Evolutionary conservation across 2,797 vertebrate genomes (phyloP).

Genomic region (Tenualosa thibaudeaui): DNA sequence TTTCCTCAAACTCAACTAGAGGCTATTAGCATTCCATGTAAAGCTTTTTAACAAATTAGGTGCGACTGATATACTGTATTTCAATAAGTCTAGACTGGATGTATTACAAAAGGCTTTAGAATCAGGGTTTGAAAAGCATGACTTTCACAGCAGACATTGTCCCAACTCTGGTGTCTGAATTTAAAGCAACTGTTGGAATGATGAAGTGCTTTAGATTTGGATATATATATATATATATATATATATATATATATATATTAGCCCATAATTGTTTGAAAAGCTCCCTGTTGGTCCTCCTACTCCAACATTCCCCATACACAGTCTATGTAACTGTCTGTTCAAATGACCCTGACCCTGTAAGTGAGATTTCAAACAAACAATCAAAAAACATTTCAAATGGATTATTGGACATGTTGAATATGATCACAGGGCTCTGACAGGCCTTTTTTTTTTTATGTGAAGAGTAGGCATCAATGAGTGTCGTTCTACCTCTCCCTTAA

Average conservation of each 20-base stretch:
- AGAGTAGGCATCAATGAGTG: background rate
- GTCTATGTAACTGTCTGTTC: background rate
- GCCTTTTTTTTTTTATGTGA: background rate
- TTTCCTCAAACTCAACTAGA: background rate
- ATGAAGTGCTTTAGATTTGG: background rate
- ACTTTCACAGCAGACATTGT: background rate
- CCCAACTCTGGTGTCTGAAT: background rate
- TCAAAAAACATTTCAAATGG: background rate
- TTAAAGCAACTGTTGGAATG: background rate
- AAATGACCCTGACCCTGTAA: background rate
- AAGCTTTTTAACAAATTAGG: slow-evolving; percentile 3
- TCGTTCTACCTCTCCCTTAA: background rate
- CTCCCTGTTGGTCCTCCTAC: background rate
- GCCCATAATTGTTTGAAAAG: background rate
- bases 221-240: no score
- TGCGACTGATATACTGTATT: background rate
- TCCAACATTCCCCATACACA: background rate
- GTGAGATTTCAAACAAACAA: no score
- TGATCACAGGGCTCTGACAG: background rate
- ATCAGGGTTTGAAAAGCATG: background rate
- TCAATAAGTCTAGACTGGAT: background rate
- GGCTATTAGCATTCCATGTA: background rate
- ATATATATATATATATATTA: background rate
- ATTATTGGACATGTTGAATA: background rate
- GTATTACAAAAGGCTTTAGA: background rate